These are phyloP conservation scores for Sarcophaga caerulescens DNA, from an alignment of 2,888 invertebrate species.

Conservation along the genomic window DNA sequence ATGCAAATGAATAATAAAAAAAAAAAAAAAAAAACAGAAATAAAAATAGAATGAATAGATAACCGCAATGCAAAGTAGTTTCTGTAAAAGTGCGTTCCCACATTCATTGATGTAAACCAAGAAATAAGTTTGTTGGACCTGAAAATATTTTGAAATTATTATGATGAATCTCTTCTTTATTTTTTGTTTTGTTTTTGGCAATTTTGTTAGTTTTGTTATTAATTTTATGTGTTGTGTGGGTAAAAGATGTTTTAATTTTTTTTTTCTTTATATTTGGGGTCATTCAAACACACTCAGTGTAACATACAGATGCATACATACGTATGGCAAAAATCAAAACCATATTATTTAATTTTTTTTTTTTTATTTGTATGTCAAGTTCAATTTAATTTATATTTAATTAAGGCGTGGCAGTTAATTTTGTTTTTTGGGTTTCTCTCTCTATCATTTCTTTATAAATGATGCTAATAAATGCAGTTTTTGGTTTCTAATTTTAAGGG, in stretches of 20 bases:
- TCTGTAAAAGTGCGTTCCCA: too few species aligned
- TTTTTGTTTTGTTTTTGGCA: background rate
- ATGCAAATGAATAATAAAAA: background rate
- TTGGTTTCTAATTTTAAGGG: background rate
- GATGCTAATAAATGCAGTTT: conserved; percentile 10
- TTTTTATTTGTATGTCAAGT: conserved; percentile 64
- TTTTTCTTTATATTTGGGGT: background rate
- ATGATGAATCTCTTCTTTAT: background rate
- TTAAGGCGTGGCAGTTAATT: conserved; percentile 48
- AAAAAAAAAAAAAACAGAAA: too few species aligned
- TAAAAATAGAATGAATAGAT: background rate
- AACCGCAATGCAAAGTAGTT: background rate
- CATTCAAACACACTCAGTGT: background rate
- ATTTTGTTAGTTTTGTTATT: background rate
- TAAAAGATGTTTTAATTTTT: background rate
- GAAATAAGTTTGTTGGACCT: background rate
- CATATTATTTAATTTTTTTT: conserved; percentile 42
- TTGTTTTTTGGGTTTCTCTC: background rate
- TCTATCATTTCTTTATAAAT: background rate
- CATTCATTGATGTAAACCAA: background rate
- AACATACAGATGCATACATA: too few species aligned
- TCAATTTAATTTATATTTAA: conserved; percentile 65
- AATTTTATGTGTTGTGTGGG: too few species aligned
- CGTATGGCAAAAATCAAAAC: background rate
- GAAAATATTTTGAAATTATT: background rate